These are phyloP conservation scores for Pseudorhiza aurosa DNA, from an alignment of 30 jellyfish, hydroid and myxozoan species.

Conservation along the genomic window DNA sequence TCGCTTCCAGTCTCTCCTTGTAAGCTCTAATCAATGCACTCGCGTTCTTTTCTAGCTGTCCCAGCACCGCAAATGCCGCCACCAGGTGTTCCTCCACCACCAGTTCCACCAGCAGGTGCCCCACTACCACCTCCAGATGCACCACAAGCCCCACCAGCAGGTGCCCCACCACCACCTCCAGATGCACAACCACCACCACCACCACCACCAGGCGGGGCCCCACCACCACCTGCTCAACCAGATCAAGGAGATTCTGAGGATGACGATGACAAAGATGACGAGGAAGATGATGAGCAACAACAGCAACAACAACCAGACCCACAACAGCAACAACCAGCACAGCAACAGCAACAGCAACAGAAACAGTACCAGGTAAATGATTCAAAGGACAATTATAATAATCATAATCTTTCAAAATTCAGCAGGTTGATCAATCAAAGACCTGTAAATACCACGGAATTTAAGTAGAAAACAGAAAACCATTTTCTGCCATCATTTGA, in stretches of 20 bases:
- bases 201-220: slow-evolving; percentile 37
- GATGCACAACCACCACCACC: slow-evolving; percentile 21
- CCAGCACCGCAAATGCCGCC: slow-evolving; percentile 8
- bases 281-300: slow-evolving; percentile 17
- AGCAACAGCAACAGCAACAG: slow-evolving; percentile 36
- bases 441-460: too few relatives aligned
- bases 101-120: slow-evolving; percentile 46
- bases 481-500: too few relatives aligned
- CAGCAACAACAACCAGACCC: slow-evolving; percentile 33
- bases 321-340: slow-evolving; percentile 38
- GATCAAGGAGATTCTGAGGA: slow-evolving; percentile 22
- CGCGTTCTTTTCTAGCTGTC: too few relatives aligned
- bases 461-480: too few relatives aligned
- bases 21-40: too few relatives aligned
- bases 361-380: slow-evolving; percentile 24
- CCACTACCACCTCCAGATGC: slow-evolving; percentile 39
- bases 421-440: too few relatives aligned
- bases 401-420: too few relatives aligned
- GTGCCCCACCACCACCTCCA: slow-evolving; percentile 25
- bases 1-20: too few relatives aligned
- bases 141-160: slow-evolving; percentile 43
- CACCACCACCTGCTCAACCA: slow-evolving; percentile 32
- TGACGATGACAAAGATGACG: slow-evolving; percentile 16
- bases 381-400: too few relatives aligned
- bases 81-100: slow-evolving; percentile 53